A percentile compares a stretch with the other conserved stretches of the same genome.
phyloP scores from a whole-genome alignment of 1,140 invertebrate species.

The Neomicropteryx cornuta region DNA sequence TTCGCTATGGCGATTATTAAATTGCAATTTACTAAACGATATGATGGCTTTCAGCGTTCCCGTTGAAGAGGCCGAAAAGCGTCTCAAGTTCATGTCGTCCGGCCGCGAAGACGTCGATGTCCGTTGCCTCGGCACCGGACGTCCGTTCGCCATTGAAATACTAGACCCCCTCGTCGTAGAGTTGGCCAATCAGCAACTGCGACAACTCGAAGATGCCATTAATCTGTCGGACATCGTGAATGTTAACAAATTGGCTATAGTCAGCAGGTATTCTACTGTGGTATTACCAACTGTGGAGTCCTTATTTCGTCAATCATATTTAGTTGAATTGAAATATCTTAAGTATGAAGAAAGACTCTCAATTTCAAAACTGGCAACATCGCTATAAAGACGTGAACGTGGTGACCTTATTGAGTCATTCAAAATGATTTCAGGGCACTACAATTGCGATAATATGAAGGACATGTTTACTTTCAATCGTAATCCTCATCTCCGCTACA shows the following conservation, averaged over 20 bases:
- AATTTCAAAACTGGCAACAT: no score
- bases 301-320: no score
- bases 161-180: slow-evolving; percentile 50
- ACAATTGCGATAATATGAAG: no score
- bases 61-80: slow-evolving; percentile 18
- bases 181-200: slow-evolving; percentile 40
- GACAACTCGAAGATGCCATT: slow-evolving; percentile 32
- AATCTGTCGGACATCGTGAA: slow-evolving; percentile 43
- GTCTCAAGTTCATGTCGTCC: slow-evolving; percentile 70
- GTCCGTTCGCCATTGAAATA: slow-evolving; percentile 81
- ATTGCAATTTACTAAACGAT: not conserved
- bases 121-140: slow-evolving; percentile 69
- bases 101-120: slow-evolving; percentile 95
- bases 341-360: no score
- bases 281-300: no score
- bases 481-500: no score
- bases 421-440: no score
- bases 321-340: no score
- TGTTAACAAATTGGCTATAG: slow-evolving; percentile 52
- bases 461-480: no score
- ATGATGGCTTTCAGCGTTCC: slow-evolving; percentile 23
- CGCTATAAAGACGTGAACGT: no score
- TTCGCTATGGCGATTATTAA: slow-evolving; percentile 4
- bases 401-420: no score
- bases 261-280: slow-evolving; percentile 53